Percentiles rank a stretch among this genome's conserved stretches.
These are phyloP conservation scores for Ostrea edulis DNA, from an alignment of 1,140 invertebrate genomes.

Conservation along the genomic window DNA sequence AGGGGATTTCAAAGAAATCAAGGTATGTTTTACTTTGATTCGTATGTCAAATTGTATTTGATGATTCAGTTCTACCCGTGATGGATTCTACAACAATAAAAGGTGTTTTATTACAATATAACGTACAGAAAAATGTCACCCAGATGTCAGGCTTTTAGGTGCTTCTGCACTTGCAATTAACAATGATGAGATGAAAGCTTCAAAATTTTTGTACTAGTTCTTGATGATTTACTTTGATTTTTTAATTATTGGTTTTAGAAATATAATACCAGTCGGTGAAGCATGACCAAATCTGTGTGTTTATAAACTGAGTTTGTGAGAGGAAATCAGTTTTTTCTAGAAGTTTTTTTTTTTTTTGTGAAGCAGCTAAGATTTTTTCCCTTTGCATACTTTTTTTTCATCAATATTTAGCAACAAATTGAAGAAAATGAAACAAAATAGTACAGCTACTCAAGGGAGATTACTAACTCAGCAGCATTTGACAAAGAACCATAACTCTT, in stretches of 20 bases:
- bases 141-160: not conserved
- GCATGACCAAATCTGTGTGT: too few species aligned
- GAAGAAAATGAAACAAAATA: slow-evolving; percentile 35
- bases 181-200: not conserved
- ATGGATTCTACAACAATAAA: not conserved
- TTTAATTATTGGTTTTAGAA: too few species aligned
- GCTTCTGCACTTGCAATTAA: not conserved
- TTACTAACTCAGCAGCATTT: slow-evolving; percentile 35
- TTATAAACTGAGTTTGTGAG: too few species aligned
- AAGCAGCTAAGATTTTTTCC: not conserved
- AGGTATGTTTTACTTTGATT: not conserved
- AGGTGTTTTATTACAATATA: not conserved
- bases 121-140: not conserved
- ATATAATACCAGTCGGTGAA: too few species aligned
- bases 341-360: not conserved
- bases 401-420: slow-evolving; percentile 37
- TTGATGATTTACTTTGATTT: too few species aligned
- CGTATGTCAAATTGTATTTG: not conserved
- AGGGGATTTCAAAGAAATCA: not conserved
- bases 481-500: slow-evolving; percentile 37
- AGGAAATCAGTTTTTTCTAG: not conserved
- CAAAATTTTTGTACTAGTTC: not conserved
- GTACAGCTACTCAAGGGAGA: slow-evolving; percentile 38
- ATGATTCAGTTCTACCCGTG: not conserved
- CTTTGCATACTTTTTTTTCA: slow-evolving; percentile 27